Base-by-base conservation (phyloP, 2,797 vertebrate species). In the Lacerta bilineata region DNA sequence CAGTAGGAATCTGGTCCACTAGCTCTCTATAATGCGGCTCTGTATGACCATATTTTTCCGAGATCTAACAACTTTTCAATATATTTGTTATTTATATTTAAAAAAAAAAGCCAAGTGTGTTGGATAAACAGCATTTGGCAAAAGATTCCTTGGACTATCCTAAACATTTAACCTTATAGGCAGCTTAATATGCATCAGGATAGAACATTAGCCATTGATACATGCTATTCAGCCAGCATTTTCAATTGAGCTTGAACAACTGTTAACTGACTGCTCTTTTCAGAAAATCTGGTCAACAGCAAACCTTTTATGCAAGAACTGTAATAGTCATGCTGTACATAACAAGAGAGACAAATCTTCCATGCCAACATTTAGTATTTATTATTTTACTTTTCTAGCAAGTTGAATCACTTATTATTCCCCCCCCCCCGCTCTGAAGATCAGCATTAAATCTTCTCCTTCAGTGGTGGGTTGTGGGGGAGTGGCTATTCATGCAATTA, bases 161-260 rank as follows among this genome's bases (percentile, higher is more conserved):
- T 18, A 74, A 80, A 75, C 69, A 82, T 93, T 88, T 90, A 85
- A 83, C 91, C 85, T 75, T 86, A 84, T 84, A 2, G 59, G 75
- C 74, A 89, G 10, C 69, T 83, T n/a, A 18, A 7, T 88, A 64
- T 83, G 1, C 90, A 13, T 1, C 66, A 61, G 46, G n/a, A 76
- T 20, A 11, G 23, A 80, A 84, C 2, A 0, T 84, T 90, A 87
- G 84, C 74, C 71, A 80, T 91, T 83, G 77, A 91, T 92, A 78
- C 64, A 74, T 87, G 80, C 61, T 85, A 87, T 80, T 88, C 82
- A 90, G 84, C 90, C 43, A 90, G 85, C 76, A 29, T 83, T 87
- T 79, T 75, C 25, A 80, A 89, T 78, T 50, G 50, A 92, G 80
- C 66, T 77, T 17, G 4, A 88, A 41, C 80, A 90, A 17, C 74